phyloP scores from a whole-genome alignment of 2,888 invertebrate genomes.

The Drosophila siamana region DNA sequence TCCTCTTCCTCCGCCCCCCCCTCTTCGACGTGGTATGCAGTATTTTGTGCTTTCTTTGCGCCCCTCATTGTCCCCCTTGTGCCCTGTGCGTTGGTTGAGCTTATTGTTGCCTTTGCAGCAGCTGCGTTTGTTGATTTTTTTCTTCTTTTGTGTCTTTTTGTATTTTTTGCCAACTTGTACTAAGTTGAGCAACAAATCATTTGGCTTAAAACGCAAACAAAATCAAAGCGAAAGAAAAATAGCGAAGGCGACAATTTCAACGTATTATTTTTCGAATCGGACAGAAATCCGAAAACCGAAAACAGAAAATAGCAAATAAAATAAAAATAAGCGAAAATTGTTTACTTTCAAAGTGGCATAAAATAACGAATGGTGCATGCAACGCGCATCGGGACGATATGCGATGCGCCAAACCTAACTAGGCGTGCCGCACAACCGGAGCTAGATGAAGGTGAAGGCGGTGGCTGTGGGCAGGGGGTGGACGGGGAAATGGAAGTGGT shows the following conservation, averaged over 20 bases:
- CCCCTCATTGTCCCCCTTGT: not conserved
- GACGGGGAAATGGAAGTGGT: slow-evolving; percentile 1
- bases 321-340: slow-evolving; percentile 14
- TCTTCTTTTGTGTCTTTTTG: not conserved
- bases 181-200: slow-evolving; percentile 81
- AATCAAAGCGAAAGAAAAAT: slow-evolving; percentile 65
- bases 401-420: slow-evolving; percentile 48
- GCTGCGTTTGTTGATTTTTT: slow-evolving; percentile 69
- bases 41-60: slow-evolving; percentile 7
- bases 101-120: slow-evolving; percentile 77
- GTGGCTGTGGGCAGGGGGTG: not conserved
- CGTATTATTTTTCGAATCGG: slow-evolving; percentile 26
- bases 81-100: slow-evolving; percentile 3
- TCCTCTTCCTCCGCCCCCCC: slow-evolving; percentile 1
- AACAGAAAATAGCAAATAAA: not conserved
- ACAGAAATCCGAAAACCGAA: slow-evolving; percentile 6
- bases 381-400: slow-evolving; percentile 39
- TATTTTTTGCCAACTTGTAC: slow-evolving; percentile 72
- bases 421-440: slow-evolving; percentile 48
- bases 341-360: slow-evolving; percentile 15
- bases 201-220: slow-evolving; percentile 74
- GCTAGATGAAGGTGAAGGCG: not conserved
- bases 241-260: slow-evolving; percentile 59
- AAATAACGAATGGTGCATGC: slow-evolving; percentile 35
- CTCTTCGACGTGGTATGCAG: not conserved